Evolutionary conservation across 2,797 vertebrate species (phyloP), one percentile per base, ranked within the genome.

Genomic region (Alfaro cultratus): DNA sequence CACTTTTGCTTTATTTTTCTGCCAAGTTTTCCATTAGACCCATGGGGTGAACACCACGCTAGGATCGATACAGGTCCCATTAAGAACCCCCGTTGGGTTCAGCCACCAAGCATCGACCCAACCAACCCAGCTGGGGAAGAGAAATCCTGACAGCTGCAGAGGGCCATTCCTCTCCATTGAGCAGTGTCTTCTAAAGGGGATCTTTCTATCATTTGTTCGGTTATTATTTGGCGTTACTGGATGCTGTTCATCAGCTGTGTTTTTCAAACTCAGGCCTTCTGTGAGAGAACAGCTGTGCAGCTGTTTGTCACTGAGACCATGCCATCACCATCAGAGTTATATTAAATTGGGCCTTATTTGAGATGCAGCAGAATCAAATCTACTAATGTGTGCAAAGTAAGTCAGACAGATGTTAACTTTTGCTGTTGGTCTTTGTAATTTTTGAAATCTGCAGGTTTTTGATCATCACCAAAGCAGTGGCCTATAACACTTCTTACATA

Each of bases 51-150:
- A 83, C 88, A 81, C 86, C 80, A 82, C 64, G 81, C 83, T 82
- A 43, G 62, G 89, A 95, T 95, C 95, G 90, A 95, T 95, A 89
- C 79, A 74, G 80, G 89, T 85, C 86, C 91, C 91, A 95, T 95
- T 95, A 94, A 86, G 75, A 89, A 93, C 91, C 91, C 92, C 93
- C 86, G 76, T 85, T 57, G 91, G 87, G 87, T 85, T 77, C 87
- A 88, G 88, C 80, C 90, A 88, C 76, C 78, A 89, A 83, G 86
- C 86, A 93, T 94, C 87, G 90, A 93, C 90, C 91, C 46, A 26
- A 39, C 89, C 81, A 46, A 75, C 87, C 87, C n/a, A 55, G 75
- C 76, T 26, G 74, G 82, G 70, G 91, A 75, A 80, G 76, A 80
- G 77, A 80, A 84, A 77, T 73, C 87, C 90, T 76, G 31, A 4